A percentile compares a stretch with the other conserved stretches of the same genome.
Evolutionary conservation across 2,888 invertebrate genomes (phyloP).

Genomic region (Notodonta ziczac): DNA sequence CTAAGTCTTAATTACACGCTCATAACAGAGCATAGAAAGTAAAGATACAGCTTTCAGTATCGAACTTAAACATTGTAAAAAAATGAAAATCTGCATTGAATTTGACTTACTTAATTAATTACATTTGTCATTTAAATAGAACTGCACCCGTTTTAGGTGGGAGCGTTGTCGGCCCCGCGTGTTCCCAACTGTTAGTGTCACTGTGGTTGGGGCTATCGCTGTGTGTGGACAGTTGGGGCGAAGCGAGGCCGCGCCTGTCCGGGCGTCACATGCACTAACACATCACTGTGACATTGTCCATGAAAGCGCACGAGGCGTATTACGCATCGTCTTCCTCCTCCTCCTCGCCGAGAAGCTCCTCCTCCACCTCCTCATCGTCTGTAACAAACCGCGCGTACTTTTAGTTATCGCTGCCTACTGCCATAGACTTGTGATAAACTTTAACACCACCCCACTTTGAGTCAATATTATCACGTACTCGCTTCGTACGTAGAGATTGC

Average conservation of each 20-base stretch:
- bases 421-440: constrained; percentile 3
- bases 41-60: constrained; percentile 75
- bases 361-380: constrained; percentile 83
- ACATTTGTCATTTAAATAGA: constrained; percentile 84
- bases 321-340: constrained; percentile 84
- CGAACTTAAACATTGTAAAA: constrained; percentile 78
- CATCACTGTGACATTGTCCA: constrained; percentile 85
- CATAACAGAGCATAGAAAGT: constrained; percentile 65
- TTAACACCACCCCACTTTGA: neutral
- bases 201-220: constrained; percentile 53
- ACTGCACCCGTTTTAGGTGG: constrained; percentile 82
- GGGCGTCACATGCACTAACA: constrained; percentile 82
- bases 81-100: constrained; percentile 78
- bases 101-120: constrained; percentile 80
- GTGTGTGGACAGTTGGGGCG: constrained; percentile 73
- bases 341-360: constrained; percentile 79
- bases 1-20: constrained; percentile 78
- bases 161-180: constrained; percentile 78
- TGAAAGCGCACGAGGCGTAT: constrained; percentile 78
- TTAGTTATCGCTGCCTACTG: constrained; percentile 15
- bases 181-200: constrained; percentile 72
- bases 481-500: neutral
- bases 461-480: neutral
- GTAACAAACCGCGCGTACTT: constrained; percentile 56
- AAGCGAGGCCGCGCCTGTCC: constrained; percentile 77